Base-by-base conservation (phyloP, 2,797 vertebrate species). In the Novumbra hubbsi region DNA sequence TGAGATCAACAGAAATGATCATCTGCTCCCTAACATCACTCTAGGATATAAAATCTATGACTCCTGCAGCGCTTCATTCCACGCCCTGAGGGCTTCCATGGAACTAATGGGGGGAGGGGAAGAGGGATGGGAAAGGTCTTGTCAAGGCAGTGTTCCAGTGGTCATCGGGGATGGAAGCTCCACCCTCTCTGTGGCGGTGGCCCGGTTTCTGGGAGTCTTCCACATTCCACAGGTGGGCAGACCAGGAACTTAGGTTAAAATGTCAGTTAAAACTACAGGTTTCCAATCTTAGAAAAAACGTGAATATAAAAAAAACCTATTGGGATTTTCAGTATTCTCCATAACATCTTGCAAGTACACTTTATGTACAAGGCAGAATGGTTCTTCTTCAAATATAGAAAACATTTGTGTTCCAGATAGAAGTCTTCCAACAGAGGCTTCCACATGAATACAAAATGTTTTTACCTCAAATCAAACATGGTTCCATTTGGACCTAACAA, bases 111-210 rank as follows among this genome's bases (percentile, higher is more conserved):
- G 86, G 21, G 83, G 67, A 12, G 79, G 81, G 24, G 84, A 83
- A 21, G 70, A 14, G 4, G 60, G 24, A 45, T 16, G 74, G 52
- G 75, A 30, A 17, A 68, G 60, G 68, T 68, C 48, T 66, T 95
- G 94, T 75, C 48, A 6, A 14, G 86, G 82, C 48, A 76, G 38
- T 0, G 79, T 94, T 30, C 89, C 92, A 19, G 88, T 79, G 41
- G 91, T 95, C 65, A 93, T 95, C 60, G 94, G 94, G 68, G 94
- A 95, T 5, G 92, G 94, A 63, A 93, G 94, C 55, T 95, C 94
- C 5, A 93, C 93, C 68, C 92, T 94, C 81, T 94, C 94, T 63
- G 82, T 94, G 0, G 92, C 92, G 3, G 93, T 93, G 68, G 92
- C 93, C 68, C 90, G 79, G 30, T 92, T 94, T 76, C 79, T 95